Evolutionary conservation across 1,140 invertebrate species (phyloP), one percentile per base, ranked within the genome.

Genomic region (Papilio polyxenes): DNA sequence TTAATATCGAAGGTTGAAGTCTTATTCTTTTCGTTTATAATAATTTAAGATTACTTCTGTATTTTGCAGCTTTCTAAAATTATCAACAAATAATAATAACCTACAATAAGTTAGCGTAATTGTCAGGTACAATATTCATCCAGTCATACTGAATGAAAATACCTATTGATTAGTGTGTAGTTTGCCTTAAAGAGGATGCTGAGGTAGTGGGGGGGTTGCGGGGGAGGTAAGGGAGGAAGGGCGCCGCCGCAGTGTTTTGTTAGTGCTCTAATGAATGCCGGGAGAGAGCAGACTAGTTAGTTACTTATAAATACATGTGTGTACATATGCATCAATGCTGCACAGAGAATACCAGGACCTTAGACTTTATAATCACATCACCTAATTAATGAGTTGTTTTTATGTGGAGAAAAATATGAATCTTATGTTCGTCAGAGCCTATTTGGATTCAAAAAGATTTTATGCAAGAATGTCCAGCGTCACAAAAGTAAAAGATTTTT

Each of bases 221-320:
- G 75, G 5, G 49, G 75, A 15, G 48, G 56, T 59, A 59, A 59
- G 49, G 75, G 49, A 37, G 75, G 48, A 37, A 31, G 44, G 75
- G 48, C 20, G 48, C 49, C 75, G 23, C 75, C 49, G 49, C 75
- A 51, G 48, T 51, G 75, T 77, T 77, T 77, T 77, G 75, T 77
- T 77, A 56, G 75, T 23, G 23, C 49, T 23, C 48, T 77, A 77
- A 77, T 77, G 48, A 77, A 77, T 49, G 49, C n/a, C 75, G 75
- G 75, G 31, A 75, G n/a, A 31, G 49, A 15, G 48, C 75, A 77
- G 49, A 51, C 75, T 75, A 48, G 37, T 75, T 49, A 75, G 48
- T 49, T 49, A 75, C 17, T 17, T 75, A 49, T 49, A 49, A 75
- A 49, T 75, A 75, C 74, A 75, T 49, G 2, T n/a, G 48, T 20